phyloP scores from a whole-genome alignment of 2,113 vertebrate genomes.

The Columba livia region DNA sequence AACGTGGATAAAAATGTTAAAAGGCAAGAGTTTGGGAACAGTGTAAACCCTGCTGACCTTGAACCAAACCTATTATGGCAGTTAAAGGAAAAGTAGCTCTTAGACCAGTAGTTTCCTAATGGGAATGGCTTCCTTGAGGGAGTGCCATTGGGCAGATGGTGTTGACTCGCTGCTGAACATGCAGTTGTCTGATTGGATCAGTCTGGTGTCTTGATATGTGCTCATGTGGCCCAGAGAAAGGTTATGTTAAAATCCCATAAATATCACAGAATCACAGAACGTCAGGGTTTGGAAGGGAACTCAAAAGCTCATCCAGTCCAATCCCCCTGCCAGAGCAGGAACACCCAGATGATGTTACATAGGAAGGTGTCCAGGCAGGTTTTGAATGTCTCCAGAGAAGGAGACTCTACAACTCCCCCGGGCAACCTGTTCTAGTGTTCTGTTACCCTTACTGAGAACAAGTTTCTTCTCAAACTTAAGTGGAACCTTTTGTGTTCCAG shows the following conservation, averaged over 20 bases:
- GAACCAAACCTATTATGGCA: not conserved
- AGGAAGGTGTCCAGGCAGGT: no score
- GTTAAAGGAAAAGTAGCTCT: not conserved
- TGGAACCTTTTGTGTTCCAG: no score
- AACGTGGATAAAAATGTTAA: not conserved
- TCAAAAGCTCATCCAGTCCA: no score
- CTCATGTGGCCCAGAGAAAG: not conserved
- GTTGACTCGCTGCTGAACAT: not conserved
- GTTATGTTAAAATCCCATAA: not conserved
- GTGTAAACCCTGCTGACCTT: not conserved
- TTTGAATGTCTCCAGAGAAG: no score
- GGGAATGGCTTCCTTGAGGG: not conserved
- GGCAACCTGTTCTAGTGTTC: no score
- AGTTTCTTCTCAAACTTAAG: no score
- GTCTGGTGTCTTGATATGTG: not conserved
- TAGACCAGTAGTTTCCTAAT: not conserved
- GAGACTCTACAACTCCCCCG: no score
- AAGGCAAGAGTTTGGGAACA: not conserved
- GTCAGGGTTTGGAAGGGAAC: no score
- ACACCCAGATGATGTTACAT: no score
- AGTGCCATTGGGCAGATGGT: not conserved
- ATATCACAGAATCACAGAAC: not conserved
- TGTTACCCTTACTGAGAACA: no score
- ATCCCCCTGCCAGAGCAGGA: no score
- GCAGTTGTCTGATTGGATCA: not conserved